Evolutionary conservation across 2,797 vertebrate species (phyloP).

Genomic region (Zonotrichia albicollis): DNA sequence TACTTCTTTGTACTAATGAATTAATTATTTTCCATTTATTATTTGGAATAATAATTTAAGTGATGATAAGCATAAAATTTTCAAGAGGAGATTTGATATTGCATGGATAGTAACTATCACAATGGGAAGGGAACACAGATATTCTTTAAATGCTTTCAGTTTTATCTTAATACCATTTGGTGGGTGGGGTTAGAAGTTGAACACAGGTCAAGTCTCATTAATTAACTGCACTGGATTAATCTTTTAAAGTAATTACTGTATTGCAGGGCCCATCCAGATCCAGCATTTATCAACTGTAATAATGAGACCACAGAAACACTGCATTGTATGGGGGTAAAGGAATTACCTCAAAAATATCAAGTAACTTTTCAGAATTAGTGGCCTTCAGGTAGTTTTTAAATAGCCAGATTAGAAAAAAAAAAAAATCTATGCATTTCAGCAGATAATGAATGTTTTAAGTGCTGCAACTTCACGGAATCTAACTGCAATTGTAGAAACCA

Average conservation of each 20-base stretch:
- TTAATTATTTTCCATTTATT: not conserved
- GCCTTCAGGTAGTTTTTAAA: not conserved
- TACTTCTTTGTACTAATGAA: not conserved
- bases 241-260: not conserved
- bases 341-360: not conserved
- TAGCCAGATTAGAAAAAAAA: not conserved
- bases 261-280: not conserved
- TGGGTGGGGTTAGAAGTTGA: not conserved
- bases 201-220: not conserved
- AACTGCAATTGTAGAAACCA: not conserved
- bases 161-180: not conserved
- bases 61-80: not conserved
- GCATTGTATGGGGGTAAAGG: not conserved
- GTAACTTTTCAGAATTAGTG: not conserved
- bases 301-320: not conserved
- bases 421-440: not conserved
- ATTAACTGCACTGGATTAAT: not conserved
- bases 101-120: not conserved
- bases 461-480: not conserved
- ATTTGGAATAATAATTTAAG: not conserved
- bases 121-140: not conserved
- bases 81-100: not conserved
- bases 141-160: not conserved
- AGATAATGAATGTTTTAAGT: not conserved
- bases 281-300: not conserved